Evolutionary conservation across 1,140 invertebrate species (phyloP), one percentile per base, ranked within the genome.

Genomic region (Streblospio benedicti): DNA sequence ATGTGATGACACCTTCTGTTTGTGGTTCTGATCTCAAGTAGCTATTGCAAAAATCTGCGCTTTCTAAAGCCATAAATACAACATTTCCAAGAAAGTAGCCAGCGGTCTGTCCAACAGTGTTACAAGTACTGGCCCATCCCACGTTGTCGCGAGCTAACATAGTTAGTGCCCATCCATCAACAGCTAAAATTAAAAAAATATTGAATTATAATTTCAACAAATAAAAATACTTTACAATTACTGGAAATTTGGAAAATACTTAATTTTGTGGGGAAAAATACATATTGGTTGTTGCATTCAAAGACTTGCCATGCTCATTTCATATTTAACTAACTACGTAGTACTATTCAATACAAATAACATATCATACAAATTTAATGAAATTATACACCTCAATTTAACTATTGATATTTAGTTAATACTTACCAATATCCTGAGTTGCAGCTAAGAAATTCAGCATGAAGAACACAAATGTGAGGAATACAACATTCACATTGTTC

Each of bases 81-180:
- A 98, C 91, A 81, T 97, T 97, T 38, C 97, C 96, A 1, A 99
- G 78, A 72, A 99, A 98, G 77, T 91, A 97, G 1, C 97, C 97
- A 57, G 92, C 89, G 0, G 94, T 98, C 81, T 99, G 96, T 18
- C 97, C 97, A 9, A 98, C 93, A 69, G 89, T 90, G 72, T 99
- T 99, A 75, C 97, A 99, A 0, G 95, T 99, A 12, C 94, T 97
- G 6, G 96, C 97, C 80, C 97, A 94, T n/a, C 91, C 93, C 32
- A 99, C 92, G 81, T 99, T 99, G 55, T 76, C 72, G 83, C 89
- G 88, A 74, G 93, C 91, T 2, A 99, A 79, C 91, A 99, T 99
- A 2, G 96, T 99, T 0, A 99, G 79, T 1, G 96, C 96, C 97
- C 97, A 99, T 2, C 97, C 97, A 84, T 99, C 97, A 1, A 99